Conservation (phyloP, 2,113 vertebrate genomes). For the Oreochromis spilurus region DNA sequence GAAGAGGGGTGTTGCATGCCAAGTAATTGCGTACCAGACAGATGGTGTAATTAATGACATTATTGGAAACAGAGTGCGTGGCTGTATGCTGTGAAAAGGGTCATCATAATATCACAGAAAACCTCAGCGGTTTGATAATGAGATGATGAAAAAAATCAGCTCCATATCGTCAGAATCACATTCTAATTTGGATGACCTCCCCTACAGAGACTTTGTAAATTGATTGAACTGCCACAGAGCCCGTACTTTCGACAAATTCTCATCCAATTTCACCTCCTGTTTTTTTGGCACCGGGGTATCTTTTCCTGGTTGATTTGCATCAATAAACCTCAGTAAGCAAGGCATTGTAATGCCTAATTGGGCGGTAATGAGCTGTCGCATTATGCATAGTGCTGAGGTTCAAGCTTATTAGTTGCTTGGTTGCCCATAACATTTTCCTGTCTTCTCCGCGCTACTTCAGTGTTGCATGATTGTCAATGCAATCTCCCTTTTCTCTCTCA, state of each 20-base stretch:
- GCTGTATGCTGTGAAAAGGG: constrained; percentile 25
- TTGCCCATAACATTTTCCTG: constrained; percentile 77
- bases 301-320: constrained; percentile 76
- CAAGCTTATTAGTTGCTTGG: constrained; percentile 83
- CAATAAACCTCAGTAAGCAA: constrained; percentile 74
- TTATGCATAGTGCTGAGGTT: constrained; percentile 77
- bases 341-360: constrained; percentile 79
- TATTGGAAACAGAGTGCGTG: constrained; percentile 12
- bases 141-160: constrained; percentile 18
- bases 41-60: constrained; percentile 53
- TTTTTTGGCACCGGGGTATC: constrained; percentile 69
- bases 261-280: constrained; percentile 57
- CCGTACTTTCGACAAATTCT: constrained; percentile 54
- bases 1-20: neutral
- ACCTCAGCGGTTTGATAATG: constrained; percentile 28
- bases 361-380: constrained; percentile 77
- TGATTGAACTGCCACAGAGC: constrained; percentile 55
- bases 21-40: constrained; percentile 16
- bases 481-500: constrained; percentile 34
- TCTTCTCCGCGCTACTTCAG: constrained; percentile 57
- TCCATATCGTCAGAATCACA: constrained; percentile 57
- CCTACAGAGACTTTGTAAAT: constrained; percentile 55
- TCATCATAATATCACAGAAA: constrained; percentile 35
- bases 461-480: constrained; percentile 69
- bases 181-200: constrained; percentile 47